Base-by-base conservation (phyloP, 2,888 invertebrate genomes). In the Entomobrya proxima region DNA sequence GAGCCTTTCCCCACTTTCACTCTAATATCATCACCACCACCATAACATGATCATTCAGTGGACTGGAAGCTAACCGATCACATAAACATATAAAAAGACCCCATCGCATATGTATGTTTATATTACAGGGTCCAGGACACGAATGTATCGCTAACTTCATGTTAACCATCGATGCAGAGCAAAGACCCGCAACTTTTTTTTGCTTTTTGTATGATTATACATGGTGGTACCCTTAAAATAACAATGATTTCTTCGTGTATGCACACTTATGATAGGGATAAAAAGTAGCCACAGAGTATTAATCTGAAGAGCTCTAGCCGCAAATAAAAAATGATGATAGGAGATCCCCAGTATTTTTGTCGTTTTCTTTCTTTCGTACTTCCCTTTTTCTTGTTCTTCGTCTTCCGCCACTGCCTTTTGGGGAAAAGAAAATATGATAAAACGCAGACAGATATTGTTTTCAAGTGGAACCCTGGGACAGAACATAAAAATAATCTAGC, bases 391-490 rank as follows among this genome's bases (percentile, higher is more conserved):
- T 13, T 55, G 9, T 27, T 35, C 52, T n/a, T 52, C 13, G 32
- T 52, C 35, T 32, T 50, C 15, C n/a, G 52, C 32, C n/a, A 35
- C 44, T 35, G 15, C 11, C 24, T 11, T 64, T 64, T 55, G 7
- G 55, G 50, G 50, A 50, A 37, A 74, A 74, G 50, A 74, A 74
- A 74, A 50, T 74, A 74, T 74, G 74, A 74, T 50, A 74, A 74
- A 74, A 50, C 47, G 50, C 32, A 32, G 74, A 50, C 74, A 74
- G 50, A 47, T 74, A 74, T 74, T 74, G 74, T 74, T 76, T 58
- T 76, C 55, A 76, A 76, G 76, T 76, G 58, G 76, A 58, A 27
- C 35, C 58, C 24, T 5, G 58, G 55, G 76, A 76, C 76, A 37
- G 55, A 58, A 18, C 76, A 58, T 76, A 76, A 76, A 74, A 30